phyloP scores from a whole-genome alignment of 2,113 vertebrate genomes.

The Carettochelys insculpta region DNA sequence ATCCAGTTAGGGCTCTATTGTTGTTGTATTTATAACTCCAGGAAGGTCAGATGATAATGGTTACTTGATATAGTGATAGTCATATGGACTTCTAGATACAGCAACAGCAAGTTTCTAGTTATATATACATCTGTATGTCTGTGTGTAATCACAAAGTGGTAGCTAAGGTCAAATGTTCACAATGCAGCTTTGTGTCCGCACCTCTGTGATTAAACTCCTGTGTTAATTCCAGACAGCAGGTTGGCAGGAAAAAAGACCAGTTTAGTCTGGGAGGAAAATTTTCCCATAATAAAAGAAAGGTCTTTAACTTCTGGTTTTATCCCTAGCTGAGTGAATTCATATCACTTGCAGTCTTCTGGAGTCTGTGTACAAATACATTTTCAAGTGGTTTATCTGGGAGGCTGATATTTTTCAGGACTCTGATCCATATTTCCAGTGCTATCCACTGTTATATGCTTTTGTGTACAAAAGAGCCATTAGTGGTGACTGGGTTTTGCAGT shows the following conservation, averaged over 20 bases:
- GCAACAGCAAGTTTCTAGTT: neutral
- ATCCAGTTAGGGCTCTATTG: constrained; percentile 27
- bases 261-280: neutral
- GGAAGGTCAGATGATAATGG: constrained; percentile 30
- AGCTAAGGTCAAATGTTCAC: neutral
- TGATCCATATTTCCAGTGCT: neutral
- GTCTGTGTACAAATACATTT: neutral
- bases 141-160: neutral
- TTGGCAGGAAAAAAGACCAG: neutral
- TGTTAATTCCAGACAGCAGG: neutral
- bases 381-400: neutral
- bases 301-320: neutral
- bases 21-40: constrained; percentile 62
- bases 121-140: neutral
- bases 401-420: too few relatives aligned
- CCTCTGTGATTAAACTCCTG: neutral
- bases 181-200: neutral
- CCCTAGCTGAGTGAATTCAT: neutral
- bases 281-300: neutral
- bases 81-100: constrained; percentile 1
- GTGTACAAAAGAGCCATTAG: neutral
- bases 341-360: neutral
- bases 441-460: neutral
- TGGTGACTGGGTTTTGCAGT: accelerated
- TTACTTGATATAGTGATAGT: neutral